Base-by-base conservation (phyloP, 2,797 vertebrate genomes). In the Tragopan temminckii region DNA sequence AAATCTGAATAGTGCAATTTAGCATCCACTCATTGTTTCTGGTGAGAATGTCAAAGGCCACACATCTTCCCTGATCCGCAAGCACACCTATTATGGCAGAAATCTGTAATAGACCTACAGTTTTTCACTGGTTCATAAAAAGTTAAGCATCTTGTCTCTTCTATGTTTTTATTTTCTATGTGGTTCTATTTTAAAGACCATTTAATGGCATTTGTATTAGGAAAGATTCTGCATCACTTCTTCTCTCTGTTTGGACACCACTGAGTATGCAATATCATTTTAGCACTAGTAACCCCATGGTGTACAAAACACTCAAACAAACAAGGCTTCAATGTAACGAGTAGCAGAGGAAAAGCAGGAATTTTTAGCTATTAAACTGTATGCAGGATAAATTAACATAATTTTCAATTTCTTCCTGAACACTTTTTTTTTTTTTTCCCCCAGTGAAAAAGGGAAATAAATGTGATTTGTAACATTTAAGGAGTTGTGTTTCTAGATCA, bases 61-160 rank as follows among this genome's bases (percentile, higher is more conserved):
- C 46, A 67, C 13, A 33, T 61, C 68, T 90, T 80, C 68, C 81
- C 66, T 91, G 89, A 94, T 50, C 66, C 83, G 79, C 66, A 42
- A 75, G 58, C n/a, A 94, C 90, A 96, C 52, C 63, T 77, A 14
- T n/a, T 52, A 66, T 70, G 71, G 63, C 81, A 94, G 71, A 87
- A 93, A 82, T 46, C 79, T 78, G 36, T 75, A 64, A 64, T 2
- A 29, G 66, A 87, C 42, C 74, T 81, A 71, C 20, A 83, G 69
- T 48, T 89, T 79, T 79, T 74, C 40, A 77, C 15, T 9, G 11
- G 29, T 24, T 90, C 74, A 80, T 45, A 80, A 63, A 86, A 85
- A 88, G 24, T 50, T 79, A 79, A 72, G 74, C 33, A 67, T 33
- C 74, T 81, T 63, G 64, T 57, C 35, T 86, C 93, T 67, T n/a